These are phyloP conservation scores for Ammodytes dubius DNA, from an alignment of 2,113 vertebrate genomes.

Conservation along the genomic window DNA sequence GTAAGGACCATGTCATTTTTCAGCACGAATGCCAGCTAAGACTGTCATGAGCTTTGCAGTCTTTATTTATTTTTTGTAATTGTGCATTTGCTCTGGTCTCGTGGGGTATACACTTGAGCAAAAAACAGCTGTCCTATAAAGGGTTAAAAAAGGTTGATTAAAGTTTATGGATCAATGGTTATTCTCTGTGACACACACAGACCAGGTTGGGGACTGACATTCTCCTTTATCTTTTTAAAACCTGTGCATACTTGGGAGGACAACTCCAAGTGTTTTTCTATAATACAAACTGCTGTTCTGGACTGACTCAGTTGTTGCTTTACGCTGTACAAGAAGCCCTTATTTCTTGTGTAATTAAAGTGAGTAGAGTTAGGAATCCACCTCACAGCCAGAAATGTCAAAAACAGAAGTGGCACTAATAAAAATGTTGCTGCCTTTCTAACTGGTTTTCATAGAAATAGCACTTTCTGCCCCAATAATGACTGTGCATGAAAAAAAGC, in stretches of 20 bases:
- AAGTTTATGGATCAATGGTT: background rate
- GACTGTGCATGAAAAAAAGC: too few species aligned
- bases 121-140: background rate
- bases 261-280: background rate
- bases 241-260: background rate
- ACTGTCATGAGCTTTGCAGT: conserved; percentile 8
- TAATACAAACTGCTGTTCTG: background rate
- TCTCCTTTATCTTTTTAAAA: background rate
- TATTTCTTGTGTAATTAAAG: background rate
- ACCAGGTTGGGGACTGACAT: background rate
- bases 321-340: background rate
- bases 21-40: conserved; percentile 9
- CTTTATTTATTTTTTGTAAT: background rate
- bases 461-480: too few species aligned
- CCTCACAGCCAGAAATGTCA: too few species aligned
- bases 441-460: too few species aligned
- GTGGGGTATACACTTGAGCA: background rate
- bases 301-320: background rate
- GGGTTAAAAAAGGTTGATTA: background rate
- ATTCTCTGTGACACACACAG: background rate
- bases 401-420: too few species aligned
- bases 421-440: too few species aligned
- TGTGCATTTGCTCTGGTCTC: background rate
- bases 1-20: conserved; percentile 39
- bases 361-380: background rate